Conservation (phyloP, 2,888 invertebrate species). For the Marronus borbonicus region DNA sequence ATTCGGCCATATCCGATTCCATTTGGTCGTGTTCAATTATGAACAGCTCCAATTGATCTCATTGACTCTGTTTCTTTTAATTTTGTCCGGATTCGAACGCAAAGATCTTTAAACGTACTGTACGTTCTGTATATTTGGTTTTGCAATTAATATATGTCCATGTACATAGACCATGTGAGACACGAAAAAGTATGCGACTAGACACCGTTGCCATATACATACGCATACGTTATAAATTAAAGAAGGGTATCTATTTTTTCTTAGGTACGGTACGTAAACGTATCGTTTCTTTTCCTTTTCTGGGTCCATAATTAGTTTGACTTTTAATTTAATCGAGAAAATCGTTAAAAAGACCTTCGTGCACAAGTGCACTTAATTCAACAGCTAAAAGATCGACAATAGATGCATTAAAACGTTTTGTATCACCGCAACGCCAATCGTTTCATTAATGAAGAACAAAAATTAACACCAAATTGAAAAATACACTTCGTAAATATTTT, state of each 20-base stretch:
- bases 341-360: neutral
- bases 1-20: too few relatives aligned
- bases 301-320: constrained; percentile 4
- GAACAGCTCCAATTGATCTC: too few relatives aligned
- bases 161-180: too few relatives aligned
- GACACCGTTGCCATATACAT: too few relatives aligned
- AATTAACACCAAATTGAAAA: constrained; percentile 38
- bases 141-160: too few relatives aligned
- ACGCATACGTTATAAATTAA: neutral
- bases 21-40: too few relatives aligned
- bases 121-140: too few relatives aligned
- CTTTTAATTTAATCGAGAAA: neutral
- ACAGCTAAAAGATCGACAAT: neutral
- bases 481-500: constrained; percentile 31
- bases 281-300: neutral
- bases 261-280: too few relatives aligned
- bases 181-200: too few relatives aligned
- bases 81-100: too few relatives aligned
- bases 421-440: constrained; percentile 6
- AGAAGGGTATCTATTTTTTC: neutral
- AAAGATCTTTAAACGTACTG: too few relatives aligned
- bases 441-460: constrained; percentile 11
- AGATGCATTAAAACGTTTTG: neutral
- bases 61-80: too few relatives aligned
- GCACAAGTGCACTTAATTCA: neutral